Evolutionary conservation across 2,113 vertebrate genomes (phyloP).

Genomic region (Dasyprocta punctata): DNA sequence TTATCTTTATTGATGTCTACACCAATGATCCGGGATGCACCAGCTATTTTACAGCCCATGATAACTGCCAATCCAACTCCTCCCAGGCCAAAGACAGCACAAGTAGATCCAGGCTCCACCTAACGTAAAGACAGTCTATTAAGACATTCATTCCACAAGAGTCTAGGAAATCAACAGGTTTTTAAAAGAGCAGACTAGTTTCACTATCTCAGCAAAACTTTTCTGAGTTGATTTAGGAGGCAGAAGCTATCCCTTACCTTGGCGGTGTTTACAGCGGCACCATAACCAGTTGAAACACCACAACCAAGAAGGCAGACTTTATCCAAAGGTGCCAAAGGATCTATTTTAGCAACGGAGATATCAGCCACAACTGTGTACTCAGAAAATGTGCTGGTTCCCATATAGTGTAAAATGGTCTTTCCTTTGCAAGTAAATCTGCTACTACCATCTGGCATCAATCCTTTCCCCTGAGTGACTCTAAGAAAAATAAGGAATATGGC

Average conservation of each 20-base stretch:
- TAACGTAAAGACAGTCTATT: conserved; percentile 59
- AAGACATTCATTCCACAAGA: background rate
- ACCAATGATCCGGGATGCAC: conserved; percentile 88
- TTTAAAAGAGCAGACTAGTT: background rate
- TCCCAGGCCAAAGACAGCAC: conserved; percentile 89
- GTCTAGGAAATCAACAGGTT: background rate
- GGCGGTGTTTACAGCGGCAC: conserved; percentile 89
- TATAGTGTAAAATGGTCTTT: conserved; percentile 88
- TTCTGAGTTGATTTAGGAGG: background rate
- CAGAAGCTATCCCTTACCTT: conserved; percentile 82
- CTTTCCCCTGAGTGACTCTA: conserved; percentile 90
- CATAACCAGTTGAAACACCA: conserved; percentile 90
- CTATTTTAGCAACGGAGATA: conserved; percentile 89
- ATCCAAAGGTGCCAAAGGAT: conserved; percentile 87
- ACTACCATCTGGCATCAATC: conserved; percentile 94
- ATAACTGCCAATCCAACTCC: conserved; percentile 88
- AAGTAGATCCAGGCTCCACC: conserved; percentile 89
- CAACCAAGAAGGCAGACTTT: conserved; percentile 91
- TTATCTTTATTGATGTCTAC: conserved; percentile 89
- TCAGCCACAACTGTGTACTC: conserved; percentile 91
- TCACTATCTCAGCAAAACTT: background rate
- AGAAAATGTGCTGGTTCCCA: conserved; percentile 91
- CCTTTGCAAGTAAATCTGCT: conserved; percentile 91
- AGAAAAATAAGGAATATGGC: conserved; percentile 33
- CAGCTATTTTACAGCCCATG: conserved; percentile 90